Conservation (phyloP, 2,797 vertebrate genomes). For the Numenius phaeopus region DNA sequence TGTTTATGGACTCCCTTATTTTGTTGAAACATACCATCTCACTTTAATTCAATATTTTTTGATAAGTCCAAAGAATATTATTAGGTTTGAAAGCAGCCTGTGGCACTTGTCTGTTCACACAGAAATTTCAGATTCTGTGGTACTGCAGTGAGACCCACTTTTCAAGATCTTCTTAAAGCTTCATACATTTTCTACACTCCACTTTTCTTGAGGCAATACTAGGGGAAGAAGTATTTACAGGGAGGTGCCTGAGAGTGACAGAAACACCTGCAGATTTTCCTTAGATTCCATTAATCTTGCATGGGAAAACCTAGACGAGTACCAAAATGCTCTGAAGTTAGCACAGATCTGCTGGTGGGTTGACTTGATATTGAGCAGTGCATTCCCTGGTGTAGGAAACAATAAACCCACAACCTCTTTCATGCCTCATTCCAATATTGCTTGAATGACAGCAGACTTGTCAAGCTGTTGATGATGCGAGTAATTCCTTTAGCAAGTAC, state of each 20-base stretch:
- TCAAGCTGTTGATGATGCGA: neutral
- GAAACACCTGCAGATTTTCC: neutral
- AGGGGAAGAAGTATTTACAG: neutral
- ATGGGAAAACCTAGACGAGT: neutral
- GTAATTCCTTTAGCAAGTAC: neutral
- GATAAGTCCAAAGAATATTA: neutral
- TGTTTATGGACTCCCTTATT: neutral
- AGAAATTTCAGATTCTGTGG: neutral
- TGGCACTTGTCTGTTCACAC: neutral
- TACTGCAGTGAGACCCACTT: neutral
- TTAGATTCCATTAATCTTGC: neutral
- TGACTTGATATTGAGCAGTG: neutral
- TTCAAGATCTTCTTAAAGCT: neutral
- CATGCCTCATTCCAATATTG: neutral
- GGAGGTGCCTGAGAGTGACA: neutral
- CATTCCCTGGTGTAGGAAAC: neutral
- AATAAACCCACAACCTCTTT: neutral
- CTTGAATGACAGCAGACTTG: neutral
- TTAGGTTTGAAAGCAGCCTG: neutral
- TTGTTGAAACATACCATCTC: neutral
- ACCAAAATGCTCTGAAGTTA: neutral
- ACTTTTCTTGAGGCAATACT: neutral
- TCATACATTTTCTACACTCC: neutral
- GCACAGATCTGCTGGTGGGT: neutral
- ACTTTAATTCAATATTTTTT: neutral